Conservation (phyloP, 2,888 invertebrate species). For the Cheilosia impressa region DNA sequence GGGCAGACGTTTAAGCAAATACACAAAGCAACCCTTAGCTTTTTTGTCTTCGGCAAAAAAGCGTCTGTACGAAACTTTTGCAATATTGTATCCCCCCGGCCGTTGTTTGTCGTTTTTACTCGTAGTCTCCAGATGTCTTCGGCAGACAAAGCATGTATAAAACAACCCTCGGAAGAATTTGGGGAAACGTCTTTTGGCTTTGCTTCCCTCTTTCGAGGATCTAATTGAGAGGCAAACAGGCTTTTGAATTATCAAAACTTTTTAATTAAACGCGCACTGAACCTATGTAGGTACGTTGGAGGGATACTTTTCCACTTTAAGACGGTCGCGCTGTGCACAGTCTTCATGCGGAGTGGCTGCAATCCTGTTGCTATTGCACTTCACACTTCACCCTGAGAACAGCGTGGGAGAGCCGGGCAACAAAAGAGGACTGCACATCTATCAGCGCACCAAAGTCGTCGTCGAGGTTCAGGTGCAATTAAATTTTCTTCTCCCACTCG, state of each 20-base stretch:
- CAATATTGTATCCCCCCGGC: conserved; percentile 66
- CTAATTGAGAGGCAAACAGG: conserved; percentile 73
- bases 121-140: conserved; percentile 36
- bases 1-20: conserved; percentile 69
- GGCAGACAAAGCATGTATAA: conserved; percentile 4
- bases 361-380: conserved; percentile 67
- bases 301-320: conserved; percentile 31
- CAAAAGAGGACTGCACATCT: not conserved
- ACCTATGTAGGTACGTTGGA: conserved; percentile 24
- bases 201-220: conserved; percentile 45
- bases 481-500: conserved; percentile 33
- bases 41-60: conserved; percentile 39
- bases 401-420: not conserved
- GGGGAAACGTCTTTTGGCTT: conserved; percentile 6
- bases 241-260: conserved; percentile 71
- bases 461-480: conserved; percentile 66
- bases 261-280: conserved; percentile 72
- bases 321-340: conserved; percentile 17
- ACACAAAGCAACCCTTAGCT: conserved; percentile 71
- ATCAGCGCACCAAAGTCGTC: conserved; percentile 17
- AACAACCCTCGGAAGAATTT: not conserved
- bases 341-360: conserved; percentile 30
- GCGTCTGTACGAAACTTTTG: conserved; percentile 64
- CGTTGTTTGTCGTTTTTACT: conserved; percentile 21
- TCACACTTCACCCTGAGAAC: conserved; percentile 58